Percentiles rank a stretch among this genome's conserved stretches.
These are phyloP conservation scores for Anoplius nigerrimus DNA, from an alignment of 2,888 invertebrate species.

Conservation along the genomic window DNA sequence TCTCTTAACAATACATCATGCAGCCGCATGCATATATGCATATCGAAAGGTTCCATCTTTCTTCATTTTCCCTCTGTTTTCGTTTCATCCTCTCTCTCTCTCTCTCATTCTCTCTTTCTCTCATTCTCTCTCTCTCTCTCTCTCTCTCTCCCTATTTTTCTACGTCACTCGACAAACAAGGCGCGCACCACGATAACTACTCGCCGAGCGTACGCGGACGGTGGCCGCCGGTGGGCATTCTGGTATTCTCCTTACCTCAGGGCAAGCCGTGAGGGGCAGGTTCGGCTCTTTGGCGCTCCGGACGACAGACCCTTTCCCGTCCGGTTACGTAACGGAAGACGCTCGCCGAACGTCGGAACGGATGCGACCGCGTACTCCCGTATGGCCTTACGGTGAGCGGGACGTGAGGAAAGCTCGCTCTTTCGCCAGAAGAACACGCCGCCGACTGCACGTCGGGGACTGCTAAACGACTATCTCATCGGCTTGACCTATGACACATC, in stretches of 20 bases:
- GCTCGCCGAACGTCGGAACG: not conserved
- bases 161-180: no score
- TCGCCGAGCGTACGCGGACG: slow-evolving; percentile 6
- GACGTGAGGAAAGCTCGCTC: slow-evolving; percentile 39
- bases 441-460: slow-evolving; percentile 64
- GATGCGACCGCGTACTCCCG: not conserved
- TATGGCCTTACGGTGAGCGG: slow-evolving; percentile 4
- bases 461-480: slow-evolving; percentile 67
- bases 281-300: not conserved
- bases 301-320: not conserved
- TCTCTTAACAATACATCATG: not conserved
- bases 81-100: not conserved
- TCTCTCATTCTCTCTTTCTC: slow-evolving; percentile 1
- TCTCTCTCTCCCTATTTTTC: not conserved
- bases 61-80: not conserved
- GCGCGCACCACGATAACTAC: no score
- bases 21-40: not conserved
- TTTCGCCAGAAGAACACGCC: slow-evolving; percentile 63
- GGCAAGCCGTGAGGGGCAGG: not conserved
- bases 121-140: slow-evolving; percentile 5
- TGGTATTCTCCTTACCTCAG: slow-evolving; percentile 37
- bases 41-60: not conserved
- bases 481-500: slow-evolving; percentile 71
- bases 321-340: slow-evolving; percentile 24
- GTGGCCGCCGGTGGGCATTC: not conserved